Conservation (phyloP, 92 coral and sea anemone species). For the Actinostola sp. region DNA sequence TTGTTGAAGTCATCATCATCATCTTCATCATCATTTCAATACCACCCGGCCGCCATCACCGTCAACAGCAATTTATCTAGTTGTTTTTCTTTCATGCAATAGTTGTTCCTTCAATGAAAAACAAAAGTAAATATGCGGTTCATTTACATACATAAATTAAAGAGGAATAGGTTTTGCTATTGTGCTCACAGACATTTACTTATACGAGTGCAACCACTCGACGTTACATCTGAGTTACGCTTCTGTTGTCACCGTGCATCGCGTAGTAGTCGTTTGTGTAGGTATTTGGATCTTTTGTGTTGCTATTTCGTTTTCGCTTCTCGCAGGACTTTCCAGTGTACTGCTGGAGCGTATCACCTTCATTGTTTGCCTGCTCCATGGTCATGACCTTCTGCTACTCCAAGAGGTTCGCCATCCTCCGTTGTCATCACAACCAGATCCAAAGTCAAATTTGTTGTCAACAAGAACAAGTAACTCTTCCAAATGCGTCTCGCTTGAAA, state of each 20-base stretch:
- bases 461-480: background rate
- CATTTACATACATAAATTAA: too few species aligned
- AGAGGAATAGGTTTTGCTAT: too few species aligned
- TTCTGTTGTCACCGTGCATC: constrained; percentile 7
- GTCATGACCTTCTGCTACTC: constrained; percentile 1
- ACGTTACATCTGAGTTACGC: constrained; percentile 34
- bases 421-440: constrained; percentile 14
- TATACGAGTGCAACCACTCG: too few species aligned
- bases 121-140: too few species aligned
- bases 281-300: background rate
- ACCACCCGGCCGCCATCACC: too few species aligned
- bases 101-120: too few species aligned
- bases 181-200: too few species aligned
- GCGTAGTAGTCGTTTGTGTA: background rate
- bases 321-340: background rate
- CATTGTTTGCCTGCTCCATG: background rate
- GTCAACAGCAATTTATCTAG: too few species aligned
- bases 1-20: too few species aligned
- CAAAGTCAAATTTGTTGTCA: background rate
- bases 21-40: too few species aligned
- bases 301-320: background rate
- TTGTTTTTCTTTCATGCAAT: too few species aligned
- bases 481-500: background rate
- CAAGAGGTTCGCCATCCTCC: background rate
- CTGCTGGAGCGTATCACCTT: background rate